Percentiles rank a stretch among this genome's conserved stretches.
phyloP scores from a whole-genome alignment of 2,888 invertebrate genomes.

The Xylocampa areola region DNA sequence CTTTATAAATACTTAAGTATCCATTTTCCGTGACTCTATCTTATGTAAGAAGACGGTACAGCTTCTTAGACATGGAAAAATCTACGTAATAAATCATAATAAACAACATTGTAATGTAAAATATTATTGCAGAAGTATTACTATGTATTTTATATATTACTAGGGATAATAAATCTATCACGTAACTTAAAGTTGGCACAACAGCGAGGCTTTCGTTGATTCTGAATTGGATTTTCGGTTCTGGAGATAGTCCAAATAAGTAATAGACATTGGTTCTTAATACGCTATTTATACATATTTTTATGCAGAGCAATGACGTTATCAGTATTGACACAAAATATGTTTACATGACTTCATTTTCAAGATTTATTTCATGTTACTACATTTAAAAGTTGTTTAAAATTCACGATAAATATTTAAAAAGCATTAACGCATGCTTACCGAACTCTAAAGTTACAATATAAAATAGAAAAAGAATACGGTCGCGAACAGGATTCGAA shows the following conservation, averaged over 20 bases:
- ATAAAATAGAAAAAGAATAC: too few species aligned
- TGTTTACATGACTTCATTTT: too few species aligned
- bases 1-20: conserved; percentile 4
- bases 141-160: neutral
- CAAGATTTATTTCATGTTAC: too few species aligned
- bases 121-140: conserved; percentile 33
- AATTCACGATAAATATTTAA: too few species aligned
- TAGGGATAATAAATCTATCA: neutral
- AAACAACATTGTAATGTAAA: conserved; percentile 21
- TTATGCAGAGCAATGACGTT: neutral
- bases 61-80: conserved; percentile 35
- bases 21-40: conserved; percentile 24
- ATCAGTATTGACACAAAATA: too few species aligned
- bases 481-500: too few species aligned
- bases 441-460: too few species aligned
- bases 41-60: conserved; percentile 25
- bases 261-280: neutral
- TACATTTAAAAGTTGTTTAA: too few species aligned
- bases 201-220: conserved; percentile 10
- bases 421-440: too few species aligned
- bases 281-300: neutral
- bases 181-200: conserved; percentile 21
- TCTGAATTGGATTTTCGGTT: conserved; percentile 21
- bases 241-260: conserved; percentile 31
- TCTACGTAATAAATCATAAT: conserved; percentile 46